These are phyloP conservation scores for Macquaria ambigua DNA, from an alignment of 2,113 vertebrate species.

Conservation along the genomic window DNA sequence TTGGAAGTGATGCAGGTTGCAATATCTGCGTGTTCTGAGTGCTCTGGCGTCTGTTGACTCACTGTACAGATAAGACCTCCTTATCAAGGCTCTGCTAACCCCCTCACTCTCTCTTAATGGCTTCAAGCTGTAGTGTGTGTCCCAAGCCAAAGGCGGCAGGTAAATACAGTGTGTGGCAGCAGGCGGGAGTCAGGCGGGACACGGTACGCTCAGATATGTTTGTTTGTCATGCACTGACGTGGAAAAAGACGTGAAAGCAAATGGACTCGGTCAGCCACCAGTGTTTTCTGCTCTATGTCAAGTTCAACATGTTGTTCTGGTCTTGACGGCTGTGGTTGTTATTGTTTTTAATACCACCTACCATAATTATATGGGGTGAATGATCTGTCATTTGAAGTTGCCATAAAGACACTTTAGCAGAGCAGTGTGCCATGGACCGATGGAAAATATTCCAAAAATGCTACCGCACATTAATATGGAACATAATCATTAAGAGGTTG, in stretches of 20 bases:
- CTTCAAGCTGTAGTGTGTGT: conserved; percentile 60
- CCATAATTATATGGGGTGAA: conserved; percentile 42
- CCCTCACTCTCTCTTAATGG: conserved; percentile 67
- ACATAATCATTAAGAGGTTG: conserved; percentile 33
- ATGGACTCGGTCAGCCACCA: conserved; percentile 31
- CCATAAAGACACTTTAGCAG: conserved; percentile 15
- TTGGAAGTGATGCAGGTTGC: conserved; percentile 65
- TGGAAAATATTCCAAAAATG: conserved; percentile 30
- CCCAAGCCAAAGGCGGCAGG: conserved; percentile 54
- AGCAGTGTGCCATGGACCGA: not conserved
- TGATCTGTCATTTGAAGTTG: conserved; percentile 40
- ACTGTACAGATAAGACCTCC: conserved; percentile 64
- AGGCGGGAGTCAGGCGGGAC: conserved; percentile 34
- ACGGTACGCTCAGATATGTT: conserved; percentile 47
- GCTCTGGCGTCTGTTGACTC: conserved; percentile 62
- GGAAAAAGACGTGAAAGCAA: conserved; percentile 59
- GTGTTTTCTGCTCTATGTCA: conserved; percentile 30
- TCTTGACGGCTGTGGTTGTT: conserved; percentile 32
- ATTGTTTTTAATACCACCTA: conserved; percentile 45
- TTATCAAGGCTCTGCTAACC: conserved; percentile 55
- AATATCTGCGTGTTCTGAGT: conserved; percentile 49
- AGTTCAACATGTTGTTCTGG: conserved; percentile 21
- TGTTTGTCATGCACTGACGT: conserved; percentile 70
- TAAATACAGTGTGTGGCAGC: conserved; percentile 45
- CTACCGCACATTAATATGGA: conserved; percentile 24